Conservation (phyloP, 2,113 vertebrate genomes). For the Alosa alosa region DNA sequence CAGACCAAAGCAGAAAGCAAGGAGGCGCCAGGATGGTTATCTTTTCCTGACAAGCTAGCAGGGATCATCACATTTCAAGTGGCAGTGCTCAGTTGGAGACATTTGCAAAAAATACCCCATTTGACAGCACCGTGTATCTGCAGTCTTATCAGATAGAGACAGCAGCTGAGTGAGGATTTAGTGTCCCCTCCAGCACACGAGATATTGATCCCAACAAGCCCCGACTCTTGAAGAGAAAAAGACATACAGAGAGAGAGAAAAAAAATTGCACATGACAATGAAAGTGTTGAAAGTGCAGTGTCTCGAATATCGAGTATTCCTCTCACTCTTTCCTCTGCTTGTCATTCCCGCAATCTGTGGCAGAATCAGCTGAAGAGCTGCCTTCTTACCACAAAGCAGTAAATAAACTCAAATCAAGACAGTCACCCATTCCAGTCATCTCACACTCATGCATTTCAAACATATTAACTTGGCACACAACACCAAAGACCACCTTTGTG, state of each 20-base stretch:
- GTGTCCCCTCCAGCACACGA: background rate
- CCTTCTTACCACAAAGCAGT: background rate
- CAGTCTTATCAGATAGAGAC: conserved; percentile 18
- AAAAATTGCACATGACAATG: background rate
- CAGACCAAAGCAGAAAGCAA: background rate
- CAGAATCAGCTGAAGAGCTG: background rate
- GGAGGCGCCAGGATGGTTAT: background rate
- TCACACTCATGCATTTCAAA: background rate
- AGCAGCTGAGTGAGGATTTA: background rate
- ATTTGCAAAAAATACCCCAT: conserved; percentile 7
- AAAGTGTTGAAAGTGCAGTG: background rate
- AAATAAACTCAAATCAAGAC: background rate
- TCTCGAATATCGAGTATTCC: background rate
- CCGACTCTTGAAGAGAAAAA: background rate
- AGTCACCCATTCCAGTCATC: background rate
- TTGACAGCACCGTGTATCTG: conserved; percentile 20
- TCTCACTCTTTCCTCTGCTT: background rate
- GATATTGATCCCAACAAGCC: conserved; percentile 34
- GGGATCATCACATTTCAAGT: background rate
- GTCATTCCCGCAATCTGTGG: background rate
- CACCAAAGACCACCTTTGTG: background rate
- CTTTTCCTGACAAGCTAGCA: background rate
- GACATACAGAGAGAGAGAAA: background rate
- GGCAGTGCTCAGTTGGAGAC: background rate
- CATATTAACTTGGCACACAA: background rate